Evolutionary conservation across 92 coral and sea anemone species (phyloP).

Genomic region (Montipora capitata): DNA sequence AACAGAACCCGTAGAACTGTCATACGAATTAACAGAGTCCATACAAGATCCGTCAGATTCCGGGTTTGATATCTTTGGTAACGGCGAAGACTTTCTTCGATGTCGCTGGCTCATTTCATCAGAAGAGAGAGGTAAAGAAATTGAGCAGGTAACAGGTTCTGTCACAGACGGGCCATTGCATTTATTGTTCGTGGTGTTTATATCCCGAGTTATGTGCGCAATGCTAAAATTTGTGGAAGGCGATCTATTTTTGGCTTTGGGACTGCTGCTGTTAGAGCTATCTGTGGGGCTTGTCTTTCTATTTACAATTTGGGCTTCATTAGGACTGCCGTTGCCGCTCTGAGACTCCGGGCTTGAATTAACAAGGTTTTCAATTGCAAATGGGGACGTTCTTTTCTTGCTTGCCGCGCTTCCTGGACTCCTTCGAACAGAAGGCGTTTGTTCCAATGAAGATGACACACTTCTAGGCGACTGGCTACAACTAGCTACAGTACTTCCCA

Average conservation of each 20-base stretch:
- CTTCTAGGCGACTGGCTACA: neutral
- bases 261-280: conserved; percentile 34
- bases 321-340: conserved; percentile 3
- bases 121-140: conserved; percentile 8
- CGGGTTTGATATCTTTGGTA: conserved; percentile 9
- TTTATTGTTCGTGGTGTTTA: conserved; percentile 32
- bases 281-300: conserved; percentile 39
- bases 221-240: conserved; percentile 89
- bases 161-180: conserved; percentile 25
- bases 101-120: conserved; percentile 14
- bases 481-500: conserved; percentile 18
- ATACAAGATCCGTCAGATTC: neutral
- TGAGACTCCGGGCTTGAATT: conserved; percentile 63
- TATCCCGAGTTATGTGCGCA: conserved; percentile 92
- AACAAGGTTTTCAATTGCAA: conserved; percentile 88
- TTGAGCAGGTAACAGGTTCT: conserved; percentile 6
- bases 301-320: neutral
- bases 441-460: conserved; percentile 19
- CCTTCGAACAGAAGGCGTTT: conserved; percentile 14
- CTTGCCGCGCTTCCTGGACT: conserved; percentile 35
- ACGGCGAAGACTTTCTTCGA: conserved; percentile 32
- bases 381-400: conserved; percentile 81
- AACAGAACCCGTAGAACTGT: neutral
- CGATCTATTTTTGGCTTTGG: conserved; percentile 52
- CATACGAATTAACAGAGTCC: neutral